phyloP scores from a whole-genome alignment of 2,113 vertebrate species.

The Mus musculus region GRCm39 chr4:91474001-91474500 shows the following conservation, averaged over 20 bases:
- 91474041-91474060: background rate
- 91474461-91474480: slow-evolving; percentile 13
- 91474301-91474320: background rate
- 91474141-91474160: background rate
- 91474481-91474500: slow-evolving; percentile 22
- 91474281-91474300: background rate
- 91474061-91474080: background rate
- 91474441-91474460: background rate
- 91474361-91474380: background rate
- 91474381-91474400: background rate
- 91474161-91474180: slow-evolving; percentile 13
- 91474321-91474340: background rate
- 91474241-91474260: background rate
- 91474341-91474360: background rate
- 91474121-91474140: background rate
- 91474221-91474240: background rate
- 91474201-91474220: background rate
- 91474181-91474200: background rate
- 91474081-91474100: slow-evolving; percentile 10
- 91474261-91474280: background rate
- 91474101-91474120: slow-evolving; percentile 18
- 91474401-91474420: background rate
- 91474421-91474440: background rate
- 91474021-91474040: background rate
- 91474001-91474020: background rate